phyloP scores from a whole-genome alignment of 1,140 invertebrate species.

The Drosophila parabipectinata region DNA sequence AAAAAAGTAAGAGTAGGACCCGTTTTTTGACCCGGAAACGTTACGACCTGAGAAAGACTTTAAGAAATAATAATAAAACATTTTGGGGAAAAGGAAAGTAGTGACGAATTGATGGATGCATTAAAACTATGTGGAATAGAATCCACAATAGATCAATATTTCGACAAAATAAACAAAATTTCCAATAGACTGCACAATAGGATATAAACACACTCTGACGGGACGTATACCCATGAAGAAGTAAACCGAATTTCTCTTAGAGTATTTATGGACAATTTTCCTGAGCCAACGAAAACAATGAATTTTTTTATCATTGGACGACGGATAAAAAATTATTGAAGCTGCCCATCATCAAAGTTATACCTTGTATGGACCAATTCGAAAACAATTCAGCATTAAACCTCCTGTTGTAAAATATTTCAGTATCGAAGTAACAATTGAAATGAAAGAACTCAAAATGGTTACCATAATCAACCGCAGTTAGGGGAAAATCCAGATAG shows the following conservation, averaged over 20 bases:
- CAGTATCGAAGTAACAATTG: constrained; percentile 6
- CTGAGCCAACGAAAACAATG: constrained; percentile 6
- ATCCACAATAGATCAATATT: no score
- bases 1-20: no score
- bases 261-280: constrained; percentile 13
- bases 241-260: constrained; percentile 11
- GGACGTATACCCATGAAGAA: background rate
- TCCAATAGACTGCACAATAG: background rate
- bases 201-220: constrained; percentile 6
- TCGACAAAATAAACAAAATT: constrained; percentile 9
- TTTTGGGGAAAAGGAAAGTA: no score
- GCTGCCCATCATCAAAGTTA: no score
- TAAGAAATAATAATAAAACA: no score
- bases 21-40: no score
- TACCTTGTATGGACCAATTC: no score
- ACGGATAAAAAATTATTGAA: no score
- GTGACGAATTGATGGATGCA: no score
- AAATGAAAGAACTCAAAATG: constrained; percentile 1
- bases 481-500: constrained; percentile 1
- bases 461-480: background rate
- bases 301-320: background rate
- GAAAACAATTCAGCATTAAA: no score
- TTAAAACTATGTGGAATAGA: background rate
- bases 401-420: background rate
- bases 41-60: no score